A percentile compares a stretch with the other conserved stretches of the same genome.
These are phyloP conservation scores for Leiothrix lutea DNA, from an alignment of 2,113 vertebrate genomes.

Conservation along the genomic window DNA sequence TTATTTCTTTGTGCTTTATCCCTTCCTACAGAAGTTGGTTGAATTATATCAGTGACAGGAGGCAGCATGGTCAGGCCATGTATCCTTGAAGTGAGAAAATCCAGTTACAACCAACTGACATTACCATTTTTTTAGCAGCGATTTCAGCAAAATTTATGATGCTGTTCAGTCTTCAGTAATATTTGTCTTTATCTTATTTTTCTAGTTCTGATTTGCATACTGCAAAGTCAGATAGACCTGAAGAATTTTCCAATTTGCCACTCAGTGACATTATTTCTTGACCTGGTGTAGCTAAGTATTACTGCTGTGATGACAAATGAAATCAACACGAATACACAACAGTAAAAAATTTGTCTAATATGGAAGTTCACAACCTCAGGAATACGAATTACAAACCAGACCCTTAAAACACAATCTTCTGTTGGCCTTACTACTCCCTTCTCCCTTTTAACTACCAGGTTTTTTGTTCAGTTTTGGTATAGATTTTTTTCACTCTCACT, in stretches of 20 bases:
- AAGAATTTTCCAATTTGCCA: background rate
- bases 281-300: accelerated
- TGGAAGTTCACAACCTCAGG: background rate
- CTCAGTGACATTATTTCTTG: background rate
- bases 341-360: background rate
- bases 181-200: background rate
- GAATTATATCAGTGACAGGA: background rate
- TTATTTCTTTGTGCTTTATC: background rate
- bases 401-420: background rate
- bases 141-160: background rate
- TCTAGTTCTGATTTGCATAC: background rate
- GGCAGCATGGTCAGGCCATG: background rate
- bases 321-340: background rate
- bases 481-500: background rate
- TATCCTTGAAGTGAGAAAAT: background rate
- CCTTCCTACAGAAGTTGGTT: background rate
- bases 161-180: background rate
- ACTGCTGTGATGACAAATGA: background rate
- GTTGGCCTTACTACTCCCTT: background rate
- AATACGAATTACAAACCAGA: background rate
- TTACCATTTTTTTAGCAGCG: background rate
- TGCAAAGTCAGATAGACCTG: background rate
- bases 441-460: background rate
- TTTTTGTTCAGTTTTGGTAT: background rate
- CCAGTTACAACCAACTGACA: background rate